phyloP scores from a whole-genome alignment of 2,888 invertebrate species.

The Pomacea canaliculata region DNA sequence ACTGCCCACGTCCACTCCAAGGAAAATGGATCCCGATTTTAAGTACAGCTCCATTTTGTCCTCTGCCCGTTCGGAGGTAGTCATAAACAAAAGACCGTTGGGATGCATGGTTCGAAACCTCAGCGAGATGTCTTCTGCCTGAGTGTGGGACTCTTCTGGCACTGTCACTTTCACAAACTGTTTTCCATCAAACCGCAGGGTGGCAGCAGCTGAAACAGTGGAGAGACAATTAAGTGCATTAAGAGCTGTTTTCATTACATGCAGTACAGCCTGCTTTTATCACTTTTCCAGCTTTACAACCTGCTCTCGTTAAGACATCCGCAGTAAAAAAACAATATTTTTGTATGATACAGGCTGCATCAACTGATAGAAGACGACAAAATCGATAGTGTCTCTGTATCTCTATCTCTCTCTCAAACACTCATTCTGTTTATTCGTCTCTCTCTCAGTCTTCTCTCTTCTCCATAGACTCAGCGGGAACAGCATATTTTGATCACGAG shows the following conservation, averaged over 20 bases:
- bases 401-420: no score
- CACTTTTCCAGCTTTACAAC: no score
- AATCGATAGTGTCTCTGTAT: no score
- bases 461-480: no score
- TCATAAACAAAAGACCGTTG: slow-evolving; percentile 77
- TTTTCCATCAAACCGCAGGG: slow-evolving; percentile 88
- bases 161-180: slow-evolving; percentile 85
- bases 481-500: no score
- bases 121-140: slow-evolving; percentile 89
- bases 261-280: no score
- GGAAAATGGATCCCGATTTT: slow-evolving; percentile 84
- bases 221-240: neutral
- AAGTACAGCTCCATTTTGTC: slow-evolving; percentile 89
- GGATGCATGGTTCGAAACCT: slow-evolving; percentile 87
- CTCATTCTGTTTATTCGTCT: no score
- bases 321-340: slow-evolving; percentile 7
- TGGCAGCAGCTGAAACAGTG: slow-evolving; percentile 81
- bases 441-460: no score
- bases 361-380: no score
- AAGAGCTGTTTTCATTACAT: neutral
- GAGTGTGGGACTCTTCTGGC: slow-evolving; percentile 80
- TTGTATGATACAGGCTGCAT: no score
- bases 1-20: slow-evolving; percentile 86
- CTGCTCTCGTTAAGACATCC: neutral
- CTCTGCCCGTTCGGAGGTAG: slow-evolving; percentile 80